Conservation (phyloP, 2,113 vertebrate species). For the Balaeniceps rex region DNA sequence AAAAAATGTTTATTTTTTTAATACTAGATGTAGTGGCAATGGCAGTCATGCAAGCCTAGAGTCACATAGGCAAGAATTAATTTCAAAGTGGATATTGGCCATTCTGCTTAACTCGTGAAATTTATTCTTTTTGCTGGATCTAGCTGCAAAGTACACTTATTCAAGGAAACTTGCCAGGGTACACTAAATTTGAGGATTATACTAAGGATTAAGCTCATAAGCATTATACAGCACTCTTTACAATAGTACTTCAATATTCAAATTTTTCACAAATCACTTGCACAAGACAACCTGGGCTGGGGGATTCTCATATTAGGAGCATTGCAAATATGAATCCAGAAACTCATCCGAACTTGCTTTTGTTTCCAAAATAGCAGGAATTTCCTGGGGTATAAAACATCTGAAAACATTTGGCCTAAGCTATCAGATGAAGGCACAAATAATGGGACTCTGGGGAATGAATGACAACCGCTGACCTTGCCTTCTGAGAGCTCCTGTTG, state of each 20-base stretch:
- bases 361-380: background rate
- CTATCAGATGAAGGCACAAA: background rate
- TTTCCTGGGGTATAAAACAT: background rate
- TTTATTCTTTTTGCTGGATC: background rate
- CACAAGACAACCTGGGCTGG: background rate
- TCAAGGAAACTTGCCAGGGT: conserved; percentile 12
- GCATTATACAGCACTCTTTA: background rate
- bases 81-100: background rate
- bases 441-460: background rate
- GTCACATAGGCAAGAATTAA: background rate
- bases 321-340: background rate
- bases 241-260: background rate
- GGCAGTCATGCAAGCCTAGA: background rate
- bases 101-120: background rate
- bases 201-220: background rate
- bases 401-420: background rate
- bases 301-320: background rate
- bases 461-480: background rate
- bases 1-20: background rate
- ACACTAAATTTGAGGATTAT: background rate
- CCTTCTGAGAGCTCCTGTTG: conserved; percentile 8
- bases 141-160: background rate
- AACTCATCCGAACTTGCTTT: background rate
- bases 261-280: background rate
- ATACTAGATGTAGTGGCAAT: background rate